Percentiles rank a stretch among this genome's conserved stretches.
These are phyloP conservation scores for Margaritifera margaritifera DNA, from an alignment of 2,888 invertebrate genomes.

Conservation along the genomic window DNA sequence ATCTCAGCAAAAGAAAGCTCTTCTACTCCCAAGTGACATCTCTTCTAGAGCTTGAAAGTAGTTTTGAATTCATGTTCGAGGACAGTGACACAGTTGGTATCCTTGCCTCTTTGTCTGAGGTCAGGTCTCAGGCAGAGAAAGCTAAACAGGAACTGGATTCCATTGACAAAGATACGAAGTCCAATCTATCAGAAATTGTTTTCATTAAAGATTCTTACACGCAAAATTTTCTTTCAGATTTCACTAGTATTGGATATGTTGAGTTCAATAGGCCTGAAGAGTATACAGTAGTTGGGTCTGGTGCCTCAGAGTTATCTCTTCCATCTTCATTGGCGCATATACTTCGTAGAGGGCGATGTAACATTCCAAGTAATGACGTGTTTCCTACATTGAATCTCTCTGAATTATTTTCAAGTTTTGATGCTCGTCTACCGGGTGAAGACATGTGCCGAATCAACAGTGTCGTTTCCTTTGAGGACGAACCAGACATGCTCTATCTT, in stretches of 20 bases:
- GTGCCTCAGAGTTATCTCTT: neutral
- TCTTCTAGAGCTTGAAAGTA: constrained; percentile 19
- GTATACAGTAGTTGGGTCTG: neutral
- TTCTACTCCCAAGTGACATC: constrained; percentile 22
- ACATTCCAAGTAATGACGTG: too few relatives aligned
- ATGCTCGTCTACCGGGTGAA: neutral
- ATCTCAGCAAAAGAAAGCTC: constrained; percentile 16
- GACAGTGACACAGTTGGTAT: constrained; percentile 4
- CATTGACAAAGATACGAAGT: constrained; percentile 2
- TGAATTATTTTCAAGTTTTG: neutral
- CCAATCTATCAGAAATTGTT: constrained; percentile 5
- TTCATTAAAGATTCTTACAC: constrained; percentile 18
- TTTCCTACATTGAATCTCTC: too few relatives aligned
- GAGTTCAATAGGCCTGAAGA: constrained; percentile 6
- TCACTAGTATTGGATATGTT: constrained; percentile 26
- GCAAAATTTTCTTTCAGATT: constrained; percentile 13
- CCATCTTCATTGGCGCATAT: constrained; percentile 15
- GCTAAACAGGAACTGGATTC: constrained; percentile 6
- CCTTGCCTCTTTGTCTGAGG: constrained; percentile 6
- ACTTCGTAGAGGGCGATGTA: neutral
- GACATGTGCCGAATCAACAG: constrained; percentile 6
- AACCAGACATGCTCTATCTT: neutral
- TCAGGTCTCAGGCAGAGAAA: constrained; percentile 7
- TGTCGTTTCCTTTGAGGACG: constrained; percentile 4
- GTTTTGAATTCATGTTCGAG: constrained; percentile 10